Evolutionary conservation across 2,113 vertebrate species (phyloP).

Genomic region (Trichechus manatus): DNA sequence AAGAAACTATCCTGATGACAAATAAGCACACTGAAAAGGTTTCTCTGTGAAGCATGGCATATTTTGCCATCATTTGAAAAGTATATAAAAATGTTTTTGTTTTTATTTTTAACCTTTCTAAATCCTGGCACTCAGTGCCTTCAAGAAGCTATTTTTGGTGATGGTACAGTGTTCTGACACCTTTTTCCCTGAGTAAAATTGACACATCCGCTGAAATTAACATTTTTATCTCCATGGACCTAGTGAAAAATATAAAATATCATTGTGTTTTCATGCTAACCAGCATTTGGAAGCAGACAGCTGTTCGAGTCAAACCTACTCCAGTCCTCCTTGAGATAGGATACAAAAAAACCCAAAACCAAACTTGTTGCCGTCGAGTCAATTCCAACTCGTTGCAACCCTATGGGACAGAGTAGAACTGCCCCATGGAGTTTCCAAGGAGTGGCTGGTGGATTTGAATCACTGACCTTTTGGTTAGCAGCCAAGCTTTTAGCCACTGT

Average conservation of each 20-base stretch:
- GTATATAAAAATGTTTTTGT: conserved; percentile 66
- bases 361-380: too few species aligned
- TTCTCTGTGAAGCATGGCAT: background rate
- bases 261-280: conserved; percentile 42
- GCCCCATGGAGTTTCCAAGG: too few species aligned
- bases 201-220: conserved; percentile 67
- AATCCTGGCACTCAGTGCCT: conserved; percentile 64
- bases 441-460: too few species aligned
- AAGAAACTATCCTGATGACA: conserved; percentile 31
- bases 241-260: conserved; percentile 58
- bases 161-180: conserved; percentile 67
- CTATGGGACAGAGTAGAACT: too few species aligned
- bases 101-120: conserved; percentile 78
- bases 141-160: conserved; percentile 73
- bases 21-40: background rate
- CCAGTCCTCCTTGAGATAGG: background rate
- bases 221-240: conserved; percentile 60
- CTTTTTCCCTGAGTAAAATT: conserved; percentile 47
- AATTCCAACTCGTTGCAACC: too few species aligned
- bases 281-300: conserved; percentile 52
- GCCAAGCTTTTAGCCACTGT: too few species aligned
- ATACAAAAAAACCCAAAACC: background rate
- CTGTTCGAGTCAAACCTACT: conserved; percentile 27
- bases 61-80: conserved; percentile 62
- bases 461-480: too few species aligned